Percentiles rank a stretch among this genome's conserved stretches.
Conservation (phyloP, 2,113 vertebrate genomes). For the Apaloderma vittatum region DNA sequence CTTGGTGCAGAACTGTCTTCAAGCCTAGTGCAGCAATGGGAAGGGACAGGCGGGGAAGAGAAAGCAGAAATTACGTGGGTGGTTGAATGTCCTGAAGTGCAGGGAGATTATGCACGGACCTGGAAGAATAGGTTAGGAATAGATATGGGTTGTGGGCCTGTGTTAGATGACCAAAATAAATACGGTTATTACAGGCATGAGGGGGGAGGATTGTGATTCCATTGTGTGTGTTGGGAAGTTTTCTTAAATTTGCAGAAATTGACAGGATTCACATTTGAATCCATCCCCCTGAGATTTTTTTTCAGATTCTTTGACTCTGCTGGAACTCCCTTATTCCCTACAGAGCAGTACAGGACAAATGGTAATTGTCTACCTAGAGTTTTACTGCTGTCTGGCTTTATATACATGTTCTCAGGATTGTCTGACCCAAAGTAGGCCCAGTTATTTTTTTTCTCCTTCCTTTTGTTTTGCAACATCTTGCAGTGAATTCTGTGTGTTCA, state of each 20-base stretch:
- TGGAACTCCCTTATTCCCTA: not conserved
- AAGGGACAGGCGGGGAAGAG: not conserved
- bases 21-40: not conserved
- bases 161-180: not conserved
- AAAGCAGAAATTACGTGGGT: not conserved
- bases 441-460: not conserved
- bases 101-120: not conserved
- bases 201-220: not conserved
- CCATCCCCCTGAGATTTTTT: not conserved
- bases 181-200: not conserved
- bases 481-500: not conserved
- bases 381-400: slow-evolving; percentile 46
- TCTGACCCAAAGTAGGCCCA: not conserved
- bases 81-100: not conserved
- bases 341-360: slow-evolving; percentile 32
- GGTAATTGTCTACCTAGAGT: not conserved
- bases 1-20: not conserved
- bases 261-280: not conserved
- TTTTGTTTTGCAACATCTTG: slow-evolving; percentile 51
- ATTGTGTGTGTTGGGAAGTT: not conserved
- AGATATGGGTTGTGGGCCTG: not conserved
- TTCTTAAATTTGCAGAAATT: not conserved
- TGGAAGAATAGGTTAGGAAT: not conserved
- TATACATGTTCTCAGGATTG: not conserved
- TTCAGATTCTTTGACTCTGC: not conserved